Evolutionary conservation across 1,140 invertebrate species (phyloP).

Genomic region (Penaeus indicus): DNA sequence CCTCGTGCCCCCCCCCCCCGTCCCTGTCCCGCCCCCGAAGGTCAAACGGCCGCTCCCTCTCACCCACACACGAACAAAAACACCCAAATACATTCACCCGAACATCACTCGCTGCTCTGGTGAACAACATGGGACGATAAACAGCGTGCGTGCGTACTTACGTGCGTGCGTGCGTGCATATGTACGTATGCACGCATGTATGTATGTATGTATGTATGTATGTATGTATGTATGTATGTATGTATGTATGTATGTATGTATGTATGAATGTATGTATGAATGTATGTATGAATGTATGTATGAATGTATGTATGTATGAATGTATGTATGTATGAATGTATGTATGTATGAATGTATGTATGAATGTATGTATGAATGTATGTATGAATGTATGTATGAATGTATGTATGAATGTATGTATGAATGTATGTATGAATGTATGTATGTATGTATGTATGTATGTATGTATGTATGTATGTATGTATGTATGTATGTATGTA

Average conservation of each 20-base stretch:
- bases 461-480: neutral
- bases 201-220: neutral
- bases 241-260: too few relatives aligned
- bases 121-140: too few relatives aligned
- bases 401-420: neutral
- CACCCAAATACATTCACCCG: too few relatives aligned
- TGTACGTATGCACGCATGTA: neutral
- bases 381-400: neutral
- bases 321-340: neutral
- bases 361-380: slow-evolving; percentile 9
- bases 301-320: neutral
- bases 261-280: neutral
- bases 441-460: neutral
- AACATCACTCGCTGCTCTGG: too few relatives aligned
- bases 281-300: neutral
- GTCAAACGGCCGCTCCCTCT: too few relatives aligned
- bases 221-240: too few relatives aligned
- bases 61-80: too few relatives aligned
- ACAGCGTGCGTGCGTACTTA: neutral
- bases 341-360: neutral
- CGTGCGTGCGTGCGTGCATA: neutral
- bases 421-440: too few relatives aligned
- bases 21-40: too few relatives aligned
- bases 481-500: neutral
- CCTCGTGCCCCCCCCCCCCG: too few relatives aligned